These are phyloP conservation scores for Rhinichthys klamathensis DNA, from an alignment of 2,113 vertebrate genomes.

Conservation along the genomic window DNA sequence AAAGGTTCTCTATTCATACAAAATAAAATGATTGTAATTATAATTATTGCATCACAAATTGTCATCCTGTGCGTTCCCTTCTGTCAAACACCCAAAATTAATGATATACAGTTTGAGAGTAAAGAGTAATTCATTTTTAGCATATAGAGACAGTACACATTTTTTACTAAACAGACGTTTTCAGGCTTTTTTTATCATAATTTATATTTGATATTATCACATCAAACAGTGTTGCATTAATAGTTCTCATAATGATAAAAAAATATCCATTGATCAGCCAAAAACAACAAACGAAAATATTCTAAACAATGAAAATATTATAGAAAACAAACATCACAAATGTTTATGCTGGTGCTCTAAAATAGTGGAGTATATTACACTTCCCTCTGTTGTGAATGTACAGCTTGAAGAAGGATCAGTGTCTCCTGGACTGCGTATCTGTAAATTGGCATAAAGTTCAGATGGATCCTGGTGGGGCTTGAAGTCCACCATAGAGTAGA, in stretches of 20 bases:
- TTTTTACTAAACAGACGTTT: background rate
- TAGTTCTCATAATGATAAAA: background rate
- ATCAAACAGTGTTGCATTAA: background rate
- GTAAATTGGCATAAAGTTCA: constrained; percentile 68
- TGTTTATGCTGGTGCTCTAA: constrained; percentile 52
- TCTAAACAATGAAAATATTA: background rate
- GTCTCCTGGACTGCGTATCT: constrained; percentile 23
- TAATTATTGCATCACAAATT: background rate
- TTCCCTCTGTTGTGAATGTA: constrained; percentile 44
- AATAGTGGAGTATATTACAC: constrained; percentile 73
- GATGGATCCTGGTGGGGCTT: constrained; percentile 53
- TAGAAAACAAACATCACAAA: background rate
- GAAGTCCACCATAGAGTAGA: constrained; percentile 76
- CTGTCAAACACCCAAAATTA: too few species aligned
- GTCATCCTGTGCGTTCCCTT: too few species aligned
- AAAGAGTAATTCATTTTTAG: background rate
- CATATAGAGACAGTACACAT: background rate
- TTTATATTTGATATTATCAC: too few species aligned
- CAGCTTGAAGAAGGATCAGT: background rate
- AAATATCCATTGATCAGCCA: background rate
- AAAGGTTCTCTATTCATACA: background rate
- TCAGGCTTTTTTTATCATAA: background rate
- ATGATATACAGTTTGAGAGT: background rate
- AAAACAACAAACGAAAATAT: background rate
- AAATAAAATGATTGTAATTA: background rate